Conservation (phyloP, 2,888 invertebrate genomes). For the Polydrusus cervinus region DNA sequence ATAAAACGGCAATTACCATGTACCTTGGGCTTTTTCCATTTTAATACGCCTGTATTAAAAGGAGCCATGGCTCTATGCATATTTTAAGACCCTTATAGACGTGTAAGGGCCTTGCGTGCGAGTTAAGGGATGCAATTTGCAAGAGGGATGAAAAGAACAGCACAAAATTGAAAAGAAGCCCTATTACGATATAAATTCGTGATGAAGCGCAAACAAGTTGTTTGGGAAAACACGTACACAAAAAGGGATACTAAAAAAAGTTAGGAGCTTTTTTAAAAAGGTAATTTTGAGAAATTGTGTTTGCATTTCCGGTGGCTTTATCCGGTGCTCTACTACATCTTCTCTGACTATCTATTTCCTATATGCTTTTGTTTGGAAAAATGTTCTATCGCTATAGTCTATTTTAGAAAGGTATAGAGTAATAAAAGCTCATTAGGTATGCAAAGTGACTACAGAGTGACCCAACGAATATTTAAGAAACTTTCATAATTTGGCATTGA, state of each 20-base stretch:
- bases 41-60: constrained; percentile 16
- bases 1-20: background rate
- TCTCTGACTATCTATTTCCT: no score
- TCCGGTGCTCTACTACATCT: no score
- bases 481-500: no score
- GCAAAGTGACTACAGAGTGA: no score
- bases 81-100: constrained; percentile 37
- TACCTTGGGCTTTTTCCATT: background rate
- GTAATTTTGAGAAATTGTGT: constrained; percentile 27
- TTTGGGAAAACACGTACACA: constrained; percentile 41
- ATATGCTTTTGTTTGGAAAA: no score
- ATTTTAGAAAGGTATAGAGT: no score
- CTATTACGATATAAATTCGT: constrained; percentile 60
- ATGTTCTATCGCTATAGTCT: no score
- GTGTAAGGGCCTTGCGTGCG: constrained; percentile 58
- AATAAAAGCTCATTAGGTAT: no score
- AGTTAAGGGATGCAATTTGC: constrained; percentile 61
- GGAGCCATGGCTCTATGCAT: constrained; percentile 39
- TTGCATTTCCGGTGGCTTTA: background rate
- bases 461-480: no score
- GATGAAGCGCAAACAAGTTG: constrained; percentile 56
- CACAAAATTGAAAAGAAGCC: constrained; percentile 63
- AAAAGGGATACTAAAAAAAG: constrained; percentile 28
- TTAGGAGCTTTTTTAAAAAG: constrained; percentile 21
- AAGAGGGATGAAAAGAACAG: constrained; percentile 60